Evolutionary conservation across 1,140 invertebrate genomes (phyloP).

Genomic region (Aphelinus atriplicis): DNA sequence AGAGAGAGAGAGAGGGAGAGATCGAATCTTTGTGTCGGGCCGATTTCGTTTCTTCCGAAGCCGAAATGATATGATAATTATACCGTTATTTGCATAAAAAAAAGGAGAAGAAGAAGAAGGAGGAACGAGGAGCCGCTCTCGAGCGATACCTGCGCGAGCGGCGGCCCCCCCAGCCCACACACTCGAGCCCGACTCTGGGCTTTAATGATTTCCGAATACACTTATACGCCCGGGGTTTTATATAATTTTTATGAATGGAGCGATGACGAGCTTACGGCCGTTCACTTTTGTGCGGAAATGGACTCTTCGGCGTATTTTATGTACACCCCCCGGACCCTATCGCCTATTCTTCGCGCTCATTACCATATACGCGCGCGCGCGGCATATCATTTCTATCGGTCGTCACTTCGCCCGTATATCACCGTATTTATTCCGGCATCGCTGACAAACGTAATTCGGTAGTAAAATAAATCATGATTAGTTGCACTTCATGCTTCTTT

Average conservation of each 20-base stretch:
- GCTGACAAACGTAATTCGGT: too few relatives aligned
- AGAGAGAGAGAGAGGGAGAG: not conserved
- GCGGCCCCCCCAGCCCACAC: not conserved
- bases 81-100: slow-evolving; percentile 40
- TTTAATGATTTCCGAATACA: slow-evolving; percentile 26
- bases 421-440: too few relatives aligned
- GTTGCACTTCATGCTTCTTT: too few relatives aligned
- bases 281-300: not conserved
- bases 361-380: too few relatives aligned
- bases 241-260: slow-evolving; percentile 33
- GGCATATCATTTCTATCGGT: too few relatives aligned
- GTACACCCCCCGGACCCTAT: too few relatives aligned
- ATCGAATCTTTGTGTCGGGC: slow-evolving; percentile 32
- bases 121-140: not conserved
- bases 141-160: too few relatives aligned
- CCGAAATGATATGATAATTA: slow-evolving; percentile 39
- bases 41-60: slow-evolving; percentile 16
- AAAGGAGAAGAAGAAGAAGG: not conserved
- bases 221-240: not conserved
- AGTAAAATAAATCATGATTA: too few relatives aligned
- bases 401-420: too few relatives aligned
- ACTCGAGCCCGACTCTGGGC: not conserved
- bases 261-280: slow-evolving; percentile 2
- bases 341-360: too few relatives aligned
- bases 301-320: slow-evolving; percentile 4